Evolutionary conservation across 2,888 invertebrate genomes (phyloP).

Genomic region (Drosophila recens): DNA sequence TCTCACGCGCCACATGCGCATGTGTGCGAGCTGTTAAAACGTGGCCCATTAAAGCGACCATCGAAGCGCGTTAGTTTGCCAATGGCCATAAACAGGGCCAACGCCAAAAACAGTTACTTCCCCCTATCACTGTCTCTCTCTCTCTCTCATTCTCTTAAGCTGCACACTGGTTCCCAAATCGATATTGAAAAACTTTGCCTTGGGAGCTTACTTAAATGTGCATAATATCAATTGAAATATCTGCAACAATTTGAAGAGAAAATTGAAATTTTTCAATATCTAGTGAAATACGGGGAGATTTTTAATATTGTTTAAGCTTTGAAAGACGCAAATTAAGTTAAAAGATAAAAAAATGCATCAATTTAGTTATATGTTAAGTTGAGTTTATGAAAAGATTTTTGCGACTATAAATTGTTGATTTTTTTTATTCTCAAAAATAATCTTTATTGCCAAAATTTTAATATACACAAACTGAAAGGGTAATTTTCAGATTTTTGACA

Average conservation of each 20-base stretch:
- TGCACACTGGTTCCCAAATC: conserved; percentile 43
- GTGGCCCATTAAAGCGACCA: conserved; percentile 68
- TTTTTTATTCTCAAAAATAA: too few relatives aligned
- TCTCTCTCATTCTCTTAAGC: not conserved
- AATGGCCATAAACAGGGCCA: conserved; percentile 60
- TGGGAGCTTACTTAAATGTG: conserved; percentile 25
- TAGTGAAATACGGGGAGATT: not conserved
- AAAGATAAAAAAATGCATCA: too few relatives aligned
- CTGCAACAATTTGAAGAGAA: not conserved
- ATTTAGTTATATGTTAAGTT: too few relatives aligned
- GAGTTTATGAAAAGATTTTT: too few relatives aligned
- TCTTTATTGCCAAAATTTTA: too few relatives aligned
- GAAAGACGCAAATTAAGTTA: not conserved
- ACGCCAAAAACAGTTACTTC: conserved; percentile 11
- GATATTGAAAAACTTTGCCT: conserved; percentile 53
- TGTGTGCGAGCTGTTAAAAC: conserved; percentile 61
- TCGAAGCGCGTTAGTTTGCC: conserved; percentile 62
- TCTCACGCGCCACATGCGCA: conserved; percentile 33
- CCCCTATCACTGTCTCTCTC: not conserved
- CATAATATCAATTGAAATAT: conserved; percentile 29
- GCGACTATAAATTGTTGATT: too few relatives aligned
- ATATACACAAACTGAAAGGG: too few relatives aligned
- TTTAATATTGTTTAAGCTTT: not conserved
- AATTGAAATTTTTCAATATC: conserved; percentile 10
- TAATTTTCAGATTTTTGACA: too few relatives aligned